Conservation (phyloP, 2,113 vertebrate species). For the Oxyruncus cristatus region DNA sequence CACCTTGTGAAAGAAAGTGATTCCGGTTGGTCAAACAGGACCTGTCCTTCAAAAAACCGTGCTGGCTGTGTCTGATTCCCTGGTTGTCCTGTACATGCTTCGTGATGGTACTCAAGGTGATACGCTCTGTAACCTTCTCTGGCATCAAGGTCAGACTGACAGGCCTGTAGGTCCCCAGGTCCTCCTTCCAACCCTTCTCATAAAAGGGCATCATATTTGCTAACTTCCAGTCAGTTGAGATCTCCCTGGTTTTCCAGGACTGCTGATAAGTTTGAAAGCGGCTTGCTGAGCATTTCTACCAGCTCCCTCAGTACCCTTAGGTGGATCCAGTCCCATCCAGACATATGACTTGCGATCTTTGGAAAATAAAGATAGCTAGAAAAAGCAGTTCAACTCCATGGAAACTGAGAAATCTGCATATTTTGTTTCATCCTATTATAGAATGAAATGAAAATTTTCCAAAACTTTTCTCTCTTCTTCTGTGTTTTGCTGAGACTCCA, state of each 20-base stretch:
- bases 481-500: neutral
- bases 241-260: neutral
- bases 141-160: neutral
- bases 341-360: neutral
- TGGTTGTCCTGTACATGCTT: neutral
- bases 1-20: neutral
- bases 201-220: neutral
- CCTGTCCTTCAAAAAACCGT: neutral
- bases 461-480: neutral
- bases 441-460: neutral
- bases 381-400: conserved; percentile 10
- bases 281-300: neutral
- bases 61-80: no score
- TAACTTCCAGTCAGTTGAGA: neutral
- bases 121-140: neutral
- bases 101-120: neutral
- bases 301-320: neutral
- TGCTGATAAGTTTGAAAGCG: neutral
- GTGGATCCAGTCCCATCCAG: neutral
- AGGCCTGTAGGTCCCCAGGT: neutral
- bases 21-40: neutral
- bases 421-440: neutral
- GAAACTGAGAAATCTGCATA: neutral
- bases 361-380: neutral
- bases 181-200: neutral